phyloP scores from a whole-genome alignment of 2,888 invertebrate genomes.

The Pollenia labialis region DNA sequence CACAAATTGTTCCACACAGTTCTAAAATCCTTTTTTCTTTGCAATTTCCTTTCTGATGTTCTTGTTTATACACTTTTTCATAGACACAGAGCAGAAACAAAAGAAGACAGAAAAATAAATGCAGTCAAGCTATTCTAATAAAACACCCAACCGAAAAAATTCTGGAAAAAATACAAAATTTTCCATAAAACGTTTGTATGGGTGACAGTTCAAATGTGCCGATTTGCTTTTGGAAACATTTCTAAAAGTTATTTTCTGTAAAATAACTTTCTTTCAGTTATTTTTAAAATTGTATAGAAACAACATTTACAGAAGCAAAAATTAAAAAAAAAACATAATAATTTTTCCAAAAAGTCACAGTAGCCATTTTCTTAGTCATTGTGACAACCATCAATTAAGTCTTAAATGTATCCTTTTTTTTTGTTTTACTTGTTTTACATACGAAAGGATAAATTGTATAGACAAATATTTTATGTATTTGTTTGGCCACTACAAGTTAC shows the following conservation, averaged over 20 bases:
- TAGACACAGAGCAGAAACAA: slow-evolving; percentile 27
- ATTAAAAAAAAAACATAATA: neutral
- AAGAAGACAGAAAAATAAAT: slow-evolving; percentile 37
- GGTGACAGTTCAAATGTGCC: slow-evolving; percentile 11
- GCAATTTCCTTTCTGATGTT: slow-evolving; percentile 31
- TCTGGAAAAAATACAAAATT: slow-evolving; percentile 13
- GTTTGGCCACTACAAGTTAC: slow-evolving; percentile 21
- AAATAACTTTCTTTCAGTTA: slow-evolving; percentile 53
- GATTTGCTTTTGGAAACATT: slow-evolving; percentile 43
- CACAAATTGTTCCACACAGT: slow-evolving; percentile 51
- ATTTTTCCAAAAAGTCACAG: neutral
- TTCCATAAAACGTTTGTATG: slow-evolving; percentile 21
- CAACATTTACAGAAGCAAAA: slow-evolving; percentile 11
- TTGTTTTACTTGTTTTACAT: slow-evolving; percentile 20
- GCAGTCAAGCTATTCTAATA: slow-evolving; percentile 17
- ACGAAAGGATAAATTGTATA: slow-evolving; percentile 51
- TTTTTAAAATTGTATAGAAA: slow-evolving; percentile 40
- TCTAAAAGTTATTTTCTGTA: slow-evolving; percentile 52
- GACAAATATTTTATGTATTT: slow-evolving; percentile 33
- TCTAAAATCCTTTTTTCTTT: slow-evolving; percentile 36
- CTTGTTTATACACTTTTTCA: slow-evolving; percentile 36
- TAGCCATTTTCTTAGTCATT: slow-evolving; percentile 42
- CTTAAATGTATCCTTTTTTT: slow-evolving; percentile 53
- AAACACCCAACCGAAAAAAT: slow-evolving; percentile 22
- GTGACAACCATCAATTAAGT: slow-evolving; percentile 68